Evolutionary conservation across 2,113 vertebrate species (phyloP).

Genomic region (Acrocephalus kingi): DNA sequence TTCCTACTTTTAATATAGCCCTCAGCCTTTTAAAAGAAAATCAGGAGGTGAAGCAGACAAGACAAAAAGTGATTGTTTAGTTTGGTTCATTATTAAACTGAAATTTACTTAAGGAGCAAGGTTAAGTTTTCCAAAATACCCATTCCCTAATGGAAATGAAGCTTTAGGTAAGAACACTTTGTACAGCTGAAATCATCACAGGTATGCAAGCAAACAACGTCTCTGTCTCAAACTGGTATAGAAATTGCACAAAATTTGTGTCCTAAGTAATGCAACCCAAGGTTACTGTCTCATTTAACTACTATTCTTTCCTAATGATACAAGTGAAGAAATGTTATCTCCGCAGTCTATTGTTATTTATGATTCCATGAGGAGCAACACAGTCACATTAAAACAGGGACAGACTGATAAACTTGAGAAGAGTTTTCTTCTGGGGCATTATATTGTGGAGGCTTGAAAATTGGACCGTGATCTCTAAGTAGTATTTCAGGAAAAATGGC

Average conservation of each 20-base stretch:
- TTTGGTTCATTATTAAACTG: background rate
- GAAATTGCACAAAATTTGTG: background rate
- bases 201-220: background rate
- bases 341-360: background rate
- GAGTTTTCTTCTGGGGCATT: background rate
- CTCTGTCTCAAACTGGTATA: background rate
- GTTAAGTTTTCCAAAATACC: background rate
- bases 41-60: background rate
- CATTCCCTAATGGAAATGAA: background rate
- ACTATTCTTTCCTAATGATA: background rate
- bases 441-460: background rate
- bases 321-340: background rate
- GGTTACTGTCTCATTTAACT: background rate
- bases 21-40: background rate
- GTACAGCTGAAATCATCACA: background rate
- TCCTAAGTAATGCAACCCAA: background rate
- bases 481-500: background rate
- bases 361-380: background rate
- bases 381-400: background rate
- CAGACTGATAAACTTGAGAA: background rate
- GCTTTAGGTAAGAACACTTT: background rate
- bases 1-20: background rate
- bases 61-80: background rate
- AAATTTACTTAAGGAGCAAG: background rate
- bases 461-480: accelerated